Base-by-base conservation (phyloP, 2,888 invertebrate species). In the Conops quadrifasciatus region DNA sequence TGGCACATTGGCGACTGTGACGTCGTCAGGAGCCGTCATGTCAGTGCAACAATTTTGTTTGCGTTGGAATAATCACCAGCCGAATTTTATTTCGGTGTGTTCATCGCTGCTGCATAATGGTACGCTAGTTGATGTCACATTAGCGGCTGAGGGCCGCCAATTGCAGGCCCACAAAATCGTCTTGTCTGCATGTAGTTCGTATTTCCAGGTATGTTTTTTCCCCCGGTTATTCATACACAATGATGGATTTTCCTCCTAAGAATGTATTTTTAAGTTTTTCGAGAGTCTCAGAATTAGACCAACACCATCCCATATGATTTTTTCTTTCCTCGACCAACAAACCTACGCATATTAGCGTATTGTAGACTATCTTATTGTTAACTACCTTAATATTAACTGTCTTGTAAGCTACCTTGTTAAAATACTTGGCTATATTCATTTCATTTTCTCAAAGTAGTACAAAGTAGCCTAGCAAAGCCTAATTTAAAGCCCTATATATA, bases 51-150 rank as follows among this genome's bases (percentile, higher is more conserved):
- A 94, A 81, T 94, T 93, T 83, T 93, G 93, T 82, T 87, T 94
- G 79, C 87, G 95, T 80, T 96, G 96, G 96, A 96, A 96, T 87
- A 95, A 95, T 88, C 95, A 96, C 88, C 95, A 95, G 83, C 94
- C 94, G 67, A 96, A 96, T 86, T 94, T 96, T 85, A 94, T 95
- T 80, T 93, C 94, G 11, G 94, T 94, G 82, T 95, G 96, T 87
- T 93, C 94, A 58, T 92, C 91, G 79, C 88, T 96, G 77, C 88
- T 95, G 75, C 93, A 91, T 83, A 94, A 92, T 80, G 94, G 95
- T 83, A 91, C 93, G 2, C 87, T 96, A 78, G 95, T 95, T 70
- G 96, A 96, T 85, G 95, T 95, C 60, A 95, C 96, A 7, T 87
- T 96, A 75, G 94, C 95, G n/a, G 94, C 95, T 7, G 96, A 96